Conservation (phyloP, 2,113 vertebrate species). For the Crotophaga sulcirostris region DNA sequence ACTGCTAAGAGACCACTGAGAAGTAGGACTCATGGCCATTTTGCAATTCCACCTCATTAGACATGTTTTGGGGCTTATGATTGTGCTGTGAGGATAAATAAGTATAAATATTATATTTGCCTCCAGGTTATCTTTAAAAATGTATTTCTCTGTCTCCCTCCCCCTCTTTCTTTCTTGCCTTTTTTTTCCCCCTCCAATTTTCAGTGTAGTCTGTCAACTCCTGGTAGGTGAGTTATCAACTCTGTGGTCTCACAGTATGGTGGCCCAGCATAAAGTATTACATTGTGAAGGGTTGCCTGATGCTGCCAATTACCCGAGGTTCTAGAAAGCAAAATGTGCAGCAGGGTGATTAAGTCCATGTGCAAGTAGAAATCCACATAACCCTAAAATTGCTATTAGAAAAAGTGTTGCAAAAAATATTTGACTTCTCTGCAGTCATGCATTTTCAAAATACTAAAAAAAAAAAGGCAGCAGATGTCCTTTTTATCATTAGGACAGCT, state of each 20-base stretch:
- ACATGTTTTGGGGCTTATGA: constrained; percentile 80
- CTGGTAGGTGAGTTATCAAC: constrained; percentile 43
- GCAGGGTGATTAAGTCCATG: background rate
- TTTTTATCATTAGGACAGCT: background rate
- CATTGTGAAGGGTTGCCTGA: background rate
- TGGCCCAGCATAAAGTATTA: constrained; percentile 4
- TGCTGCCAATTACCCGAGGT: constrained; percentile 38
- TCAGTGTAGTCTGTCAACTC: constrained; percentile 62
- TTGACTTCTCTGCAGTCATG: background rate
- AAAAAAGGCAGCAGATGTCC: background rate
- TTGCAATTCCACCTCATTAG: constrained; percentile 86
- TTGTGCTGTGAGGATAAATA: constrained; percentile 84
- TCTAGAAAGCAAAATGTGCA: background rate
- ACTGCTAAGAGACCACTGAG: constrained; percentile 73
- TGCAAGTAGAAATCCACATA: background rate
- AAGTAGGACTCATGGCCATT: constrained; percentile 76
- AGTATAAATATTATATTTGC: constrained; percentile 91
- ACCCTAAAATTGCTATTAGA: background rate
- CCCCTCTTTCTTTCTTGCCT: background rate
- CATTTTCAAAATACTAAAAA: background rate
- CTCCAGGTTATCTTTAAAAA: constrained; percentile 88
- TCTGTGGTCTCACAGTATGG: background rate
- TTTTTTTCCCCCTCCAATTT: constrained; percentile 44
- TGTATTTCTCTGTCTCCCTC: constrained; percentile 77
- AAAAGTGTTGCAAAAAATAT: background rate